These are phyloP conservation scores for Platysternon megacephalum DNA, from an alignment of 2,113 vertebrate species.

Conservation along the genomic window DNA sequence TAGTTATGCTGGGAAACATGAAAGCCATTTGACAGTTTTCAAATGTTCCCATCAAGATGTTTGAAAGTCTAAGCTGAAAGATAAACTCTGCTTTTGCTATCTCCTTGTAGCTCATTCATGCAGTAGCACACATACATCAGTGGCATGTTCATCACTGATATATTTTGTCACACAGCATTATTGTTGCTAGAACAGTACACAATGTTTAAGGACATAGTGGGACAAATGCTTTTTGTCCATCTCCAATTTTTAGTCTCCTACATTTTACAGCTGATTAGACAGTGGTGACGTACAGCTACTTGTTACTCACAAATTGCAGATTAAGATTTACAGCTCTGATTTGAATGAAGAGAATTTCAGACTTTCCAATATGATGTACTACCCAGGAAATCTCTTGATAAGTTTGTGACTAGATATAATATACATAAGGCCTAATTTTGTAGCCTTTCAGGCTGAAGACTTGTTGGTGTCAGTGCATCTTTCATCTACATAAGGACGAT, in stretches of 20 bases:
- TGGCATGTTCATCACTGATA: rapidly evolving
- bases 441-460: too few species aligned
- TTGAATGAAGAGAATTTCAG: not conserved
- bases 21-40: not conserved
- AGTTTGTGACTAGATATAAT: not conserved
- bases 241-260: not conserved
- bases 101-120: not conserved
- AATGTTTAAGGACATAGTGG: not conserved
- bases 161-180: not conserved
- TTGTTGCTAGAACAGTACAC: not conserved
- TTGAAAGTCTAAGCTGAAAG: not conserved
- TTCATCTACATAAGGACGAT: too few species aligned
- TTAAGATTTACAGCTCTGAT: not conserved
- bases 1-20: not conserved
- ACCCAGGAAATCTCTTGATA: not conserved
- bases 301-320: not conserved
- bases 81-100: not conserved
- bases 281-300: not conserved
- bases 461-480: too few species aligned
- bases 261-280: not conserved
- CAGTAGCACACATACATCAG: not conserved
- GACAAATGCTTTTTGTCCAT: not conserved
- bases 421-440: too few species aligned
- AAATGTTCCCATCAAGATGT: not conserved
- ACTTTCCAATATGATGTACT: not conserved